Base-by-base conservation (phyloP, 2,113 vertebrate species). In the Aphelocoma coerulescens region DNA sequence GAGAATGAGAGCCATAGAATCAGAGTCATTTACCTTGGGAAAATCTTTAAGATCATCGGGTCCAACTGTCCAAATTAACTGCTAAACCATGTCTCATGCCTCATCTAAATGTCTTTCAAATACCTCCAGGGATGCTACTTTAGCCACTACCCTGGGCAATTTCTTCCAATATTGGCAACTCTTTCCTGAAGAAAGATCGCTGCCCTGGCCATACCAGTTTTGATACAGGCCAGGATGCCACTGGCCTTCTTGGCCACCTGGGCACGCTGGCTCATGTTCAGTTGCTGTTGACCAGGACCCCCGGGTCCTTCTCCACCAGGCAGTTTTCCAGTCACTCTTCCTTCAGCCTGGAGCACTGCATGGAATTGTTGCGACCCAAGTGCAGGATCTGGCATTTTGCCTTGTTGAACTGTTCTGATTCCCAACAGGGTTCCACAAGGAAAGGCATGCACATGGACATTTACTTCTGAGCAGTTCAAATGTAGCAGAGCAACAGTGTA, bases 391-490 rank as follows among this genome's bases (percentile, higher is more conserved):
- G 28, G 24, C 33, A 71, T 57, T 93, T 69, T 58, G 30, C 32
- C 49, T 54, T 54, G 9, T 17, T 54, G 41, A 67, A n/a, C 20
- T 7, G 16, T 43, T 94, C 52, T 65, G 68, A 77, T 63, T 93
- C 76, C 37, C 72, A 59, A 3, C 10, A 88, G 51, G 6, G 5
- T 46, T 92, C 51, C 39, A 35, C n/a, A 63, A 84, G 59, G 18
- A 80, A 74, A 83, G 73, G 41, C 65, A 77, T 33, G 43, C 15
- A 43, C 28, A 91, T 17, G 76, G 83, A 35, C 55, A 43, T 68
- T 86, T 94, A 69, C 85, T 33, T 92, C 61, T 71, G 57, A 88
- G 59, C 39, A 86, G 35, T 48, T 84, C 43, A 91, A 74, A 81
- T 78, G 57, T 58, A 89, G 68, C 63, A 78, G 11, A 87, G 28